Base-by-base conservation (phyloP, 2,797 vertebrate genomes). In the Melanitta fusca region DNA sequence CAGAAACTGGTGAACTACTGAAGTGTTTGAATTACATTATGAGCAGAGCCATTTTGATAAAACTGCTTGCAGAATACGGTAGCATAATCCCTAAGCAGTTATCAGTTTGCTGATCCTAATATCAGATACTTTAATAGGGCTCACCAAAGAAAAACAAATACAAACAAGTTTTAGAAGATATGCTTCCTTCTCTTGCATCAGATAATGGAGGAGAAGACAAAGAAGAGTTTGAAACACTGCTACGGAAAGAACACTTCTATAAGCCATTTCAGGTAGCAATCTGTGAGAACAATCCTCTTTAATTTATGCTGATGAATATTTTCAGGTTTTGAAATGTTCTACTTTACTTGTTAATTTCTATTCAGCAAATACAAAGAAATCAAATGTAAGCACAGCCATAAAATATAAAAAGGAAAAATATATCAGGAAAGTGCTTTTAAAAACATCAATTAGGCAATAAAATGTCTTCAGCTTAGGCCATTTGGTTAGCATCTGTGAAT, bases 391-490 rank as follows among this genome's bases (percentile, higher is more conserved):
- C 10, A 12, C 21, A 77, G 58, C 16, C 39, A 72, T 45, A 56
- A 80, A 90, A 82, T 56, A 86, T 3, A 43, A 88, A 75, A 15
- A 74, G 22, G 28, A 58, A 87, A 93, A 94, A 79, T 15, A 1
- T 43, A 66, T 21, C 43, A 72, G 41, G 45, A 78, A 93, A 81
- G 8, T 77, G n/a, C 32, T 79, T 25, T 87, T 70, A 78, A 91
- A 89, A 96, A 82, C n/a, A 91, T 70, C 17, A 90, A 62, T 95
- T 84, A 85, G 70, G 72, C 39, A 93, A 94, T 79, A 87, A 94
- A 90, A 41, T 4, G 6, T 68, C 56, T 81, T 87, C 62, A 78
- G 57, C 17, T 62, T 19, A n/a, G 34, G 10, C 47, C 41, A 77
- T 68, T 30, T 80, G 3, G 72, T 81, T 62, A 82, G 80, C 60